Percentiles rank a stretch among this genome's conserved stretches.
Conservation (phyloP, 2,113 vertebrate genomes). For the Hoplias malabaricus region DNA sequence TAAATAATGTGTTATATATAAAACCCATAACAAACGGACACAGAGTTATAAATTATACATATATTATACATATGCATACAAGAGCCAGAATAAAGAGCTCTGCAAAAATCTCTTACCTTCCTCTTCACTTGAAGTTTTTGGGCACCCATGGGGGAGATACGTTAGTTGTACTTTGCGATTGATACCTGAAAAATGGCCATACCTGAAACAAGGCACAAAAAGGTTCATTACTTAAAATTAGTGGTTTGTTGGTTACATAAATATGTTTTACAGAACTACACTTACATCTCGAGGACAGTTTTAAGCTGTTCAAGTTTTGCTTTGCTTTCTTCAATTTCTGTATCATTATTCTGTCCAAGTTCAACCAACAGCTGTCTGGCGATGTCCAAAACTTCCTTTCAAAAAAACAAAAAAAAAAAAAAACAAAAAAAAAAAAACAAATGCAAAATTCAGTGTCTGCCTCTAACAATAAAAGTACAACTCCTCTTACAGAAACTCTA, state of each 20-base stretch:
- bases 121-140: conserved; percentile 90
- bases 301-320: conserved; percentile 90
- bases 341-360: conserved; percentile 86
- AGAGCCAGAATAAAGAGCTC: background rate
- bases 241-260: no score
- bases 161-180: conserved; percentile 92
- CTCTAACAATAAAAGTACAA: background rate
- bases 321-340: conserved; percentile 91
- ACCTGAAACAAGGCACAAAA: conserved; percentile 69
- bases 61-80: no score
- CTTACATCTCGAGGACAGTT: conserved; percentile 89
- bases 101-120: conserved; percentile 72
- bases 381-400: conserved; percentile 87
- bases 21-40: no score
- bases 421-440: conserved; percentile 33
- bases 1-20: background rate
- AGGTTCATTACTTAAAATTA: background rate
- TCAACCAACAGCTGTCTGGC: conserved; percentile 84
- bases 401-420: conserved; percentile 35
- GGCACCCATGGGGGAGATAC: conserved; percentile 88
- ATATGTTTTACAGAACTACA: background rate
- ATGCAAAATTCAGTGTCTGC: background rate
- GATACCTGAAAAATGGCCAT: conserved; percentile 91
- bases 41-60: no score
- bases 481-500: no score